Evolutionary conservation across 2,888 invertebrate species (phyloP), one percentile per base, ranked within the genome.

Genomic region (Agrochola lychnidis): DNA sequence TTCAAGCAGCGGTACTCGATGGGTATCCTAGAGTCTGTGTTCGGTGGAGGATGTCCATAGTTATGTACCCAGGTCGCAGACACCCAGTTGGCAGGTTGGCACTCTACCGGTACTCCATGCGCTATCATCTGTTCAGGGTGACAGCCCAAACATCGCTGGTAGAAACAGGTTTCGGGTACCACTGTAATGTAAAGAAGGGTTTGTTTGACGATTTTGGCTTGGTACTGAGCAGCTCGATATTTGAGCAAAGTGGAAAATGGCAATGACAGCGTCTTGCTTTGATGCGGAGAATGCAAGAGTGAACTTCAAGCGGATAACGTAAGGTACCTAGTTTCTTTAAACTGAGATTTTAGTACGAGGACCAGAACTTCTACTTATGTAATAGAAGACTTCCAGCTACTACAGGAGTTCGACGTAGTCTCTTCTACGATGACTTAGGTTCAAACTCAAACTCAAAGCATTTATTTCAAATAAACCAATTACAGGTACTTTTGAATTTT

Each of bases 1-100:
- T 96, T 96, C 81, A 96, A 84, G 73, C 96, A 96, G 12, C 95
- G 91, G 86, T 95, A 95, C 83, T 96, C 96, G 59, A 96, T 93
- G 19, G 95, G 93, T 68, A 96, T 88, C 78, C 86, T 93, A 9
- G 96, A 95, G 68, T 94, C 95, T 0, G 96, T 96, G 2, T 91
- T 89, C 0, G 96, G 96, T 14, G 96, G 95, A 1, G 95, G 95
- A 71, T 96, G 95, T 0, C 95, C 96, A 22, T 95, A 91, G 82
- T 96, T 95, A 89, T 94, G 95, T 6, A 96, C 89, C 96, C 96
- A 96, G 74, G 93, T 92, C 0, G 96, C 92, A 1, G 95, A 90
- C 63, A 96, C 96, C 95, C 96, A 96, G 89, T 95, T 95, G 36
- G 88, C 79, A 0, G 96, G 96, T 22, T 92, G 89, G 72, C 96